Percentiles rank a stretch among this genome's conserved stretches.
These are phyloP conservation scores for Amphipoea oculea DNA, from an alignment of 2,888 invertebrate species.

Conservation along the genomic window DNA sequence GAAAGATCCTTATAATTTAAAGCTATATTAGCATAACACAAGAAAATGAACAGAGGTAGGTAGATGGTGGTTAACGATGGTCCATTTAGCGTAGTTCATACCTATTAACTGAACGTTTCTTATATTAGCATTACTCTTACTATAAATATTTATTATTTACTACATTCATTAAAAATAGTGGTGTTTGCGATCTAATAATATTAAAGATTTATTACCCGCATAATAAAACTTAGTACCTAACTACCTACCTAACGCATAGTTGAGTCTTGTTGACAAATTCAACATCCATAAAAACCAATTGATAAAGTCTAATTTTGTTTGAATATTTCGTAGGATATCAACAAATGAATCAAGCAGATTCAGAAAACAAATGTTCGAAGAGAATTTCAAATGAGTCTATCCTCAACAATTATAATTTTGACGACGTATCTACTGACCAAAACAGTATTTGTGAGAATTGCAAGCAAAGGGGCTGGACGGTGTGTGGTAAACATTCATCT, in stretches of 20 bases:
- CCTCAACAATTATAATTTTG: conserved; percentile 41
- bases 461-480: conserved; percentile 8
- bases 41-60: neutral
- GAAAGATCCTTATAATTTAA: neutral
- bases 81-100: conserved; percentile 1
- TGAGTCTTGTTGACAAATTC: conserved; percentile 3
- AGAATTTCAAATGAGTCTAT: conserved; percentile 33
- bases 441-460: conserved; percentile 25
- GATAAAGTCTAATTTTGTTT: conserved; percentile 33
- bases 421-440: conserved; percentile 28
- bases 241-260: neutral
- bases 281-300: conserved; percentile 17
- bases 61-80: neutral
- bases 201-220: neutral
- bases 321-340: conserved; percentile 40
- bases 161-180: neutral
- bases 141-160: neutral
- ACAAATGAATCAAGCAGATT: conserved; percentile 24
- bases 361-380: conserved; percentile 23
- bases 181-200: neutral
- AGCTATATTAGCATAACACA: neutral
- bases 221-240: neutral
- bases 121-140: neutral
- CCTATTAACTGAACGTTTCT: neutral
- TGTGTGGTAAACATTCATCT: conserved; percentile 12